Percentiles rank a stretch among this genome's conserved stretches.
Conservation (phyloP, 2,113 vertebrate genomes). For the Plecturocebus donacophilus region DNA sequence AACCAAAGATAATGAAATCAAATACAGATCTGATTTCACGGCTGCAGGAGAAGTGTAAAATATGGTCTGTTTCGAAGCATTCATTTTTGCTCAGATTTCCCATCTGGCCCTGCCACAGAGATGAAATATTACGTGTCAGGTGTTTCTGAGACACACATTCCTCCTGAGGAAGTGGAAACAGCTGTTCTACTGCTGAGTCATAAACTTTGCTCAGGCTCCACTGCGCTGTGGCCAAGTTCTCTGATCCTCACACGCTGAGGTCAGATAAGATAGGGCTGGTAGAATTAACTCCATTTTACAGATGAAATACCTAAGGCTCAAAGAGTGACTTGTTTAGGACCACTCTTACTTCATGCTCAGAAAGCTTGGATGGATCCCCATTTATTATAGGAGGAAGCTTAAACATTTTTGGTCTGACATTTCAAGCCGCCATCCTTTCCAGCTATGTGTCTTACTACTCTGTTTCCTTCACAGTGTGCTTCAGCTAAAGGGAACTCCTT, state of each 20-base stretch:
- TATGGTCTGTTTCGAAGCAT: slow-evolving; percentile 56
- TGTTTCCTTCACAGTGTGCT: not conserved
- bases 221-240: not conserved
- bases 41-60: slow-evolving; percentile 66
- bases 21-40: slow-evolving; percentile 70
- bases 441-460: not conserved
- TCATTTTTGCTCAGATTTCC: slow-evolving; percentile 72
- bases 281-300: not conserved
- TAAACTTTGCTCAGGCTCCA: not conserved
- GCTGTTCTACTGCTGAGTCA: slow-evolving; percentile 24
- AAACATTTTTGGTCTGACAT: not conserved
- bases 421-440: not conserved
- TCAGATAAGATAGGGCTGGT: not conserved
- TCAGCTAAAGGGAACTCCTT: not conserved
- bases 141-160: slow-evolving; percentile 61
- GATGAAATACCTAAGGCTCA: not conserved
- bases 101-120: slow-evolving; percentile 59
- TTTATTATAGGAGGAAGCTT: not conserved
- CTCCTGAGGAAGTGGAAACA: slow-evolving; percentile 55
- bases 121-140: slow-evolving; percentile 68
- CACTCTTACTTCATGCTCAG: not conserved
- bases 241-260: not conserved
- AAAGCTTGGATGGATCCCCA: not conserved
- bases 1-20: slow-evolving; percentile 70
- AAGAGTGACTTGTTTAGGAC: not conserved